These are phyloP conservation scores for Himantopus leucocephalus DNA, from an alignment of 2,113 vertebrate species.

Conservation along the genomic window DNA sequence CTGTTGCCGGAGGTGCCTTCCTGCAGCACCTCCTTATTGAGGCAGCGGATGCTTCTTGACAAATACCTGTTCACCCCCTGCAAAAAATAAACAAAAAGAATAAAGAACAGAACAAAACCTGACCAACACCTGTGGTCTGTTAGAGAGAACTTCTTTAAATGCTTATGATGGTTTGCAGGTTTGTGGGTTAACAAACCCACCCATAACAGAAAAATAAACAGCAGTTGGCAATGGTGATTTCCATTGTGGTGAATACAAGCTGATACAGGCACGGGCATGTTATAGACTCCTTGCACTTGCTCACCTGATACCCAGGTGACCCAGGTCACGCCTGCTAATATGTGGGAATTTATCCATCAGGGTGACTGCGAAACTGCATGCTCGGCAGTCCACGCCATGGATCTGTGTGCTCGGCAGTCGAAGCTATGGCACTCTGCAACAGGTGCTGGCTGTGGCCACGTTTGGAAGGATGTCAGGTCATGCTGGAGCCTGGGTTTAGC, in stretches of 20 bases:
- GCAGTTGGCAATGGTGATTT: neutral
- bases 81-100: neutral
- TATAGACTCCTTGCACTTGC: neutral
- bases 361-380: neutral
- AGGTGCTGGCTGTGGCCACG: neutral
- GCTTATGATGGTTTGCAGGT: neutral
- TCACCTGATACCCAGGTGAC: neutral
- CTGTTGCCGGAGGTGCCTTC: neutral
- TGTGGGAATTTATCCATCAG: neutral
- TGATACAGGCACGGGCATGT: neutral
- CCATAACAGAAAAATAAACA: neutral
- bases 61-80: neutral
- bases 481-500: neutral
- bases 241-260: neutral
- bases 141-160: neutral
- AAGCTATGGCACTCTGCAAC: neutral
- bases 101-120: neutral
- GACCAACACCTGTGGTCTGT: neutral
- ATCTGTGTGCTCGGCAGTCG: fast-evolving
- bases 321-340: fast-evolving
- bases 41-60: neutral
- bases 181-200: neutral
- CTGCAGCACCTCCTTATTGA: neutral
- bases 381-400: fast-evolving
- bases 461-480: neutral